These are phyloP conservation scores for Caenorhabditis wallacei DNA, from an alignment of 2,888 invertebrate genomes.

Conservation along the genomic window DNA sequence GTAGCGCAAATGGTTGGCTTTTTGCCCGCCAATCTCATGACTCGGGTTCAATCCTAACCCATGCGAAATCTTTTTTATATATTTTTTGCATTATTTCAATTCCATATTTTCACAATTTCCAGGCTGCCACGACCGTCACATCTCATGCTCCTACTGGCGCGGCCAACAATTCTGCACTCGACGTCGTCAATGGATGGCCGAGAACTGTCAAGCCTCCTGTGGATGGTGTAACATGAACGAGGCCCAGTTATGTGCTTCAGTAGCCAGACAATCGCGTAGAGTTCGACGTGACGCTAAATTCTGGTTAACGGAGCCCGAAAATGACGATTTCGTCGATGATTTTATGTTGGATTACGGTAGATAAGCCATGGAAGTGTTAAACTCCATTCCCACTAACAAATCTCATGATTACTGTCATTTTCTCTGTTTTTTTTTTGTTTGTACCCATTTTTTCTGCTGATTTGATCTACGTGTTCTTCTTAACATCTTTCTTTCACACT, in stretches of 20 bases:
- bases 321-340: constrained; percentile 65
- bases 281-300: constrained; percentile 41
- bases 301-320: constrained; percentile 43
- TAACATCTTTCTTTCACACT: constrained; percentile 13
- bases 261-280: constrained; percentile 67
- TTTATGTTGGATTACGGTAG: constrained; percentile 66
- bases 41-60: no score
- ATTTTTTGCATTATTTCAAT: no score
- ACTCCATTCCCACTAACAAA: no score
- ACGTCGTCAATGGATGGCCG: constrained; percentile 81
- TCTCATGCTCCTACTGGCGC: constrained; percentile 80
- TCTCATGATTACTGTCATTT: not conserved
- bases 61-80: no score
- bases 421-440: constrained; percentile 5
- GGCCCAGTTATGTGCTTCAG: constrained; percentile 77
- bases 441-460: not conserved
- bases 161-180: constrained; percentile 79
- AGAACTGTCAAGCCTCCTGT: constrained; percentile 77
- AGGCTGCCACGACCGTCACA: constrained; percentile 82
- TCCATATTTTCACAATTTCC: constrained; percentile 2
- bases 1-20: no score
- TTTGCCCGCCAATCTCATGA: no score
- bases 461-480: constrained; percentile 23
- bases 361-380: not conserved
- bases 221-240: constrained; percentile 81